Evolutionary conservation across 2,797 vertebrate species (phyloP).

Genomic region (Sciurus carolinensis): DNA sequence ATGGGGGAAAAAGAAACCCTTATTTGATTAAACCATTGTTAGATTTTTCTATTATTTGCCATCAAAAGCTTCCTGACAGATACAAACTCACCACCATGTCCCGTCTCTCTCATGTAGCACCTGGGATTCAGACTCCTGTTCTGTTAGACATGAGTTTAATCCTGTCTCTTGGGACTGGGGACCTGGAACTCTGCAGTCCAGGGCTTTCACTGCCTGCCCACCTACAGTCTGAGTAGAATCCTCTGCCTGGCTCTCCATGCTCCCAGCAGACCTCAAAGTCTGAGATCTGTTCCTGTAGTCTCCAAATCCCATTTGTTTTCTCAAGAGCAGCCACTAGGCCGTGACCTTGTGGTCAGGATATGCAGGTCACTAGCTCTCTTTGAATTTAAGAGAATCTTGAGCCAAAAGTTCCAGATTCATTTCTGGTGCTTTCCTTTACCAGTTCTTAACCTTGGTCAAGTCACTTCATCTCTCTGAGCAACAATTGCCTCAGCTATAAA

Average conservation of each 20-base stretch:
- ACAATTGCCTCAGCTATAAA: background rate
- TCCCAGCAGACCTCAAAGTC: background rate
- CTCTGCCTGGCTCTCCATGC: background rate
- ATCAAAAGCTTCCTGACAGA: background rate
- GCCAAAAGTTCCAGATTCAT: background rate
- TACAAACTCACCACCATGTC: background rate
- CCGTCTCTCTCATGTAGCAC: background rate
- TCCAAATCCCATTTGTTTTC: background rate
- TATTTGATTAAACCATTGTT: background rate
- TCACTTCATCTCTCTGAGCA: background rate
- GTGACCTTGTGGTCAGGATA: background rate
- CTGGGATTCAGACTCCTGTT: background rate
- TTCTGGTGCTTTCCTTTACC: background rate
- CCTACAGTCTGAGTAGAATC: background rate
- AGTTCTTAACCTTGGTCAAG: background rate
- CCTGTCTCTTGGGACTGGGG: background rate
- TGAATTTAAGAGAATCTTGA: background rate
- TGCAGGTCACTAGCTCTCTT: background rate
- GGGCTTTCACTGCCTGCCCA: background rate
- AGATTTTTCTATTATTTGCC: background rate
- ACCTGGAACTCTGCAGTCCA: background rate
- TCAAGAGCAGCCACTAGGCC: slow-evolving; percentile 12
- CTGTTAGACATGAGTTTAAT: background rate
- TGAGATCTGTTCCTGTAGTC: background rate
- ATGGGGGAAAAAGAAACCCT: background rate